A percentile compares a stretch with the other conserved stretches of the same genome.
phyloP scores from a whole-genome alignment of 2,113 vertebrate genomes.

The Telmatochromis brichardi region DNA sequence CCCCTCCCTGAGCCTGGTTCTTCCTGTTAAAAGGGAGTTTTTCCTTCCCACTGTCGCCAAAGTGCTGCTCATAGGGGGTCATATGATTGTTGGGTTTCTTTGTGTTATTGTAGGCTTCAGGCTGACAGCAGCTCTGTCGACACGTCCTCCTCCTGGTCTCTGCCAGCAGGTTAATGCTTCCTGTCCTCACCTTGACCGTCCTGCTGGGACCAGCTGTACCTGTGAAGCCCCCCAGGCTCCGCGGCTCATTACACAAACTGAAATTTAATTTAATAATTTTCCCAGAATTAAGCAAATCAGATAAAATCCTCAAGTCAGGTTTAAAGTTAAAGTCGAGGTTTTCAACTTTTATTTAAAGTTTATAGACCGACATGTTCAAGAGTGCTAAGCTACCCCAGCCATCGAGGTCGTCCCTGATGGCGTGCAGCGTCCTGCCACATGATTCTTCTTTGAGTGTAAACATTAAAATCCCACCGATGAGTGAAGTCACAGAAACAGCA shows the following conservation, averaged over 20 bases:
- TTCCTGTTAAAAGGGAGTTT: not conserved
- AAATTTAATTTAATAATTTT: not conserved
- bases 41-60: not conserved
- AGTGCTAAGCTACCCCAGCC: not conserved
- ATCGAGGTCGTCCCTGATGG: not conserved
- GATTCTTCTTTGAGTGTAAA: not conserved
- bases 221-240: not conserved
- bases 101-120: not conserved
- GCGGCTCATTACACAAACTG: not conserved
- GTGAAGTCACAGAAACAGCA: fast-evolving
- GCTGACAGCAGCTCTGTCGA: not conserved
- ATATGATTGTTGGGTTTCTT: not conserved
- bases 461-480: not conserved
- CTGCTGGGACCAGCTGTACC: not conserved
- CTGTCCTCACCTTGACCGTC: not conserved
- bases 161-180: not conserved
- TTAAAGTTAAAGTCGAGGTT: not conserved
- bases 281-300: not conserved
- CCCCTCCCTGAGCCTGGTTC: not conserved
- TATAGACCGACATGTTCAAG: not conserved
- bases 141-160: not conserved
- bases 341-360: not conserved
- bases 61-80: not conserved
- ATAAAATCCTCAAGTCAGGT: not conserved
- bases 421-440: not conserved